phyloP scores from a whole-genome alignment of 2,888 invertebrate species.

The Acrobasis consociella region DNA sequence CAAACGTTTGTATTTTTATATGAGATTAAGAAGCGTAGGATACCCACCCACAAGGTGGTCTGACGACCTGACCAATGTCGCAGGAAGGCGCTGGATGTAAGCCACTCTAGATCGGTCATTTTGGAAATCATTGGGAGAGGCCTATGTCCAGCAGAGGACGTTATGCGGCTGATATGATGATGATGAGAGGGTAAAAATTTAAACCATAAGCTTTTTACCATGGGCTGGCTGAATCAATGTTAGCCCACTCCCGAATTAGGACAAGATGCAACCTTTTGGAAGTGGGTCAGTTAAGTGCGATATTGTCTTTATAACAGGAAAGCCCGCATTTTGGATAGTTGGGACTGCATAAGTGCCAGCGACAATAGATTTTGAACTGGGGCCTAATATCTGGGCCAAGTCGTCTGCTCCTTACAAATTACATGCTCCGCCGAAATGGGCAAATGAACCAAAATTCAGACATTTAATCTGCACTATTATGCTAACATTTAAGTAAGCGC shows the following conservation, averaged over 20 bases:
- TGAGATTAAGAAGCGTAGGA: too few species aligned
- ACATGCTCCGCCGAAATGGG: background rate
- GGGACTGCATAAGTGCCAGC: slow-evolving; percentile 11
- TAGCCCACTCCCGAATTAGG: slow-evolving; percentile 57
- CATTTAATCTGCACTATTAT: background rate
- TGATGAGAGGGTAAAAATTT: too few species aligned
- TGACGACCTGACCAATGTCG: too few species aligned
- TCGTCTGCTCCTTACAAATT: background rate
- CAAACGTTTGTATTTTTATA: too few species aligned
- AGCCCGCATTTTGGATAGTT: slow-evolving; percentile 13
- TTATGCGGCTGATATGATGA: too few species aligned
- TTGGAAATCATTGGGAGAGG: too few species aligned
- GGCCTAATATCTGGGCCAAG: slow-evolving; percentile 3
- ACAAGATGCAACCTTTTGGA: slow-evolving; percentile 69
- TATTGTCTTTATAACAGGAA: slow-evolving; percentile 39
- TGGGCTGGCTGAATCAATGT: slow-evolving; percentile 41
- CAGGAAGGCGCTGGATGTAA: too few species aligned
- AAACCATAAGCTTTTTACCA: slow-evolving; percentile 8
- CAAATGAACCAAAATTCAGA: background rate
- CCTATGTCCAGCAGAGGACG: too few species aligned
- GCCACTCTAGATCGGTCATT: too few species aligned
- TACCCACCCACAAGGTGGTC: too few species aligned
- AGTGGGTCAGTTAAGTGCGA: slow-evolving; percentile 66
- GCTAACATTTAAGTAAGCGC: too few species aligned
- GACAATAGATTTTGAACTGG: slow-evolving; percentile 3